Conservation (phyloP, 1,140 invertebrate genomes). For the Gryllus bimaculatus region DNA sequence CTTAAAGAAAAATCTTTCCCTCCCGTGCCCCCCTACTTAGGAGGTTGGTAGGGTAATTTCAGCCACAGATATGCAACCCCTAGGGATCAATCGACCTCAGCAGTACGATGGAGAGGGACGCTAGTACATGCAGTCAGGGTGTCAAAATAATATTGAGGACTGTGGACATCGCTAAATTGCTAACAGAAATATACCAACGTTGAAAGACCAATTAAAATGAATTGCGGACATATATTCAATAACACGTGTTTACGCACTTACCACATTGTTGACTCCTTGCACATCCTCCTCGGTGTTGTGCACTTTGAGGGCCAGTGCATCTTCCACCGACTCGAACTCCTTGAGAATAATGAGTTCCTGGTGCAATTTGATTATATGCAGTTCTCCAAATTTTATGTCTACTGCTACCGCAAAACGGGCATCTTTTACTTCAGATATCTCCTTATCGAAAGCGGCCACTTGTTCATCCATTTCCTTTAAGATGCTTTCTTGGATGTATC, state of each 20-base stretch:
- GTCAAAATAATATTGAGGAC: no score
- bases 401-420: constrained; percentile 51
- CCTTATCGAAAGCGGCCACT: constrained; percentile 54
- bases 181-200: no score
- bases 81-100: no score
- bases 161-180: no score
- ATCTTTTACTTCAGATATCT: constrained; percentile 47
- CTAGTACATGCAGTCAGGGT: no score
- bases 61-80: no score
- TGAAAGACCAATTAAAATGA: no score
- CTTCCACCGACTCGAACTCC: constrained; percentile 63
- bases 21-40: no score
- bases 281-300: constrained; percentile 48
- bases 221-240: no score
- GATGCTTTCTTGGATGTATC: constrained; percentile 52
- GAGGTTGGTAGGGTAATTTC: no score
- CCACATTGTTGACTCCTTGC: constrained; percentile 38
- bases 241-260: not conserved
- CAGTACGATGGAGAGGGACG: no score
- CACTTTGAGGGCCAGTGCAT: constrained; percentile 49
- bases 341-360: constrained; percentile 68
- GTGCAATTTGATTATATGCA: constrained; percentile 62
- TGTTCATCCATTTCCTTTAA: constrained; percentile 44
- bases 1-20: no score
- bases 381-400: constrained; percentile 50